Conservation (phyloP, 2,888 invertebrate species). For the Cephonodes hylas region DNA sequence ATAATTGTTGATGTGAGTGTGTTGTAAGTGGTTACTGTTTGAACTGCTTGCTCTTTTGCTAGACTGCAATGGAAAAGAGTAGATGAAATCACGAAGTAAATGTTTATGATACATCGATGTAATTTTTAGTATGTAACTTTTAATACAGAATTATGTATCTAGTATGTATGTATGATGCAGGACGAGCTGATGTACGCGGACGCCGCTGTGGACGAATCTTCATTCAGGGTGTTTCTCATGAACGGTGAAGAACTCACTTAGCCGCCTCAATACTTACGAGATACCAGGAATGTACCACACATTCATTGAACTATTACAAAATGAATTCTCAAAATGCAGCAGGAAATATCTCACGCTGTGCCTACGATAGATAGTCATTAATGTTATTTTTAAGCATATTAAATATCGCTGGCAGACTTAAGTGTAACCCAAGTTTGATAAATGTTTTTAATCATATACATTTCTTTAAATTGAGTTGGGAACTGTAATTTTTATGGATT, state of each 20-base stretch:
- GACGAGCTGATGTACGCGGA: slow-evolving; percentile 75
- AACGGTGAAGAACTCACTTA: slow-evolving; percentile 61
- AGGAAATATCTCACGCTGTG: background rate
- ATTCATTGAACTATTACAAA: background rate
- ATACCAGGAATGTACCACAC: background rate
- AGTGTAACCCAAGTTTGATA: background rate
- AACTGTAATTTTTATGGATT: background rate
- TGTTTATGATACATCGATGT: background rate
- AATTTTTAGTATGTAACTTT: background rate
- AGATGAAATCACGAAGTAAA: no score
- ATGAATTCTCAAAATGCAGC: background rate
- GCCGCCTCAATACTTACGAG: background rate
- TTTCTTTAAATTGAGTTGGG: background rate
- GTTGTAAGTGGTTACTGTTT: no score
- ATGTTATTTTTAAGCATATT: background rate
- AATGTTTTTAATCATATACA: background rate
- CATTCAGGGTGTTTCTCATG: slow-evolving; percentile 68
- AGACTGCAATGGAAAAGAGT: no score
- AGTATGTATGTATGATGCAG: slow-evolving; percentile 34
- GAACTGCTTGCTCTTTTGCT: no score
- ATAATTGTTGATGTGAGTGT: no score
- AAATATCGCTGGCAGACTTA: background rate
- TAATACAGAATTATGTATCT: background rate
- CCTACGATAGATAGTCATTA: no score
- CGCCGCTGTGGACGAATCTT: slow-evolving; percentile 65